phyloP scores from a whole-genome alignment of 1,140 invertebrate genomes.

The Leptopilina clavipes region DNA sequence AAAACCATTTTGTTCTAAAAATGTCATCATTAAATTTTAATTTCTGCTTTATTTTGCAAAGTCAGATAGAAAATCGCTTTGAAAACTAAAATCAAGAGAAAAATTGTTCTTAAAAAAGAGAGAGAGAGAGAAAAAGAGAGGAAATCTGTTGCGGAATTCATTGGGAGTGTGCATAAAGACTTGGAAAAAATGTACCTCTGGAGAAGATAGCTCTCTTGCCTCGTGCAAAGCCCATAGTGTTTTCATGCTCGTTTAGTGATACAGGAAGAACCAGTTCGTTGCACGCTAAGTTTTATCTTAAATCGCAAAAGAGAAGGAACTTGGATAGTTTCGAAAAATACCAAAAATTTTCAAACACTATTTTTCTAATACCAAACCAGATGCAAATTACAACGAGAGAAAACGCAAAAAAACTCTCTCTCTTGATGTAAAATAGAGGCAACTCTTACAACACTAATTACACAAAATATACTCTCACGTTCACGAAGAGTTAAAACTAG shows the following conservation, averaged over 20 bases:
- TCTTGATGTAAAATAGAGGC: not conserved
- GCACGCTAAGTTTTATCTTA: conserved; percentile 30
- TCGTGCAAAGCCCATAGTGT: not conserved
- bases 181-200: conserved; percentile 3
- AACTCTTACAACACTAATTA: conserved; percentile 22
- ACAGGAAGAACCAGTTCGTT: conserved; percentile 33
- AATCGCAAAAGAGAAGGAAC: conserved; percentile 10
- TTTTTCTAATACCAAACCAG: not conserved
- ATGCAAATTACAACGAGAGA: not conserved
- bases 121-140: not conserved
- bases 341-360: conserved; percentile 5
- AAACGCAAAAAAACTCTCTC: not conserved
- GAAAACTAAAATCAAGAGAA: not conserved
- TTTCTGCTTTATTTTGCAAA: not conserved
- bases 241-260: conserved; percentile 34
- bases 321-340: not conserved
- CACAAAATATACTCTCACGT: conserved; percentile 32
- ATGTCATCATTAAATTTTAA: no score
- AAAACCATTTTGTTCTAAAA: no score
- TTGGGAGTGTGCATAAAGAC: not conserved
- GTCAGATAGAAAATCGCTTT: not conserved
- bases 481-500: conserved; percentile 10
- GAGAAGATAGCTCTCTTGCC: conserved; percentile 15
- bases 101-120: no score
- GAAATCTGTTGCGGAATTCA: conserved; percentile 20